These are phyloP conservation scores for Camponotus vicinus DNA, from an alignment of 1,140 invertebrate species.

Conservation along the genomic window DNA sequence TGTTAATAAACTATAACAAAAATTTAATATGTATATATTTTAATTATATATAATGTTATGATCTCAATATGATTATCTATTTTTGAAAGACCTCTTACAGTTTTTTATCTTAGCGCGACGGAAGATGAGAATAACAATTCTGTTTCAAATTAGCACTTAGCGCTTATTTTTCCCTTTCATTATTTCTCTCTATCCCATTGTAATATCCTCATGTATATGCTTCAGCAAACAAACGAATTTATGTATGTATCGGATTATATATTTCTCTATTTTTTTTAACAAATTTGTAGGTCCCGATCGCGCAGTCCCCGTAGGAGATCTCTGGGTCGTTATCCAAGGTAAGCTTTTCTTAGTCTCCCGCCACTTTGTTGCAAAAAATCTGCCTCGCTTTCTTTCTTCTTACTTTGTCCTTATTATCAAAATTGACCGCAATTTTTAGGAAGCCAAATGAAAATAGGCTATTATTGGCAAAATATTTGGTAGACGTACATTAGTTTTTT, in stretches of 20 bases:
- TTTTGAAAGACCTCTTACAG: constrained; percentile 9
- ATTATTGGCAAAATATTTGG: constrained; percentile 56
- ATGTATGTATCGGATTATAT: constrained; percentile 76
- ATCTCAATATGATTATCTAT: not conserved
- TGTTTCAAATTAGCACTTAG: constrained; percentile 46
- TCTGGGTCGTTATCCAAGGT: constrained; percentile 81
- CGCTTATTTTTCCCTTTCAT: constrained; percentile 23
- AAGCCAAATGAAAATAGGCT: constrained; percentile 65
- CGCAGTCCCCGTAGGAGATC: constrained; percentile 78
- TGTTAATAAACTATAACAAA: too few relatives aligned
- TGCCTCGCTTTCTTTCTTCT: not conserved
- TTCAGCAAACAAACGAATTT: constrained; percentile 73
- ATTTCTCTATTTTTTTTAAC: constrained; percentile 67
- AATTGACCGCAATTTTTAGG: constrained; percentile 76
- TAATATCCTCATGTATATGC: constrained; percentile 57
- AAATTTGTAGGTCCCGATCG: constrained; percentile 82
- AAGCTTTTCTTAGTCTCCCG: constrained; percentile 67
- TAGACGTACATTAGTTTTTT: constrained; percentile 74
- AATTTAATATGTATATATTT: too few relatives aligned
- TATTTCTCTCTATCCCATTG: constrained; percentile 44
- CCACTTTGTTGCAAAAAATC: not conserved
- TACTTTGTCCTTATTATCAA: not conserved
- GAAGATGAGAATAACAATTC: not conserved
- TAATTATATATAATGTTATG: not conserved
- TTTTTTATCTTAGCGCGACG: not conserved